These are phyloP conservation scores for Chaenogobius annularis DNA, from an alignment of 2,113 vertebrate species.

Conservation along the genomic window DNA sequence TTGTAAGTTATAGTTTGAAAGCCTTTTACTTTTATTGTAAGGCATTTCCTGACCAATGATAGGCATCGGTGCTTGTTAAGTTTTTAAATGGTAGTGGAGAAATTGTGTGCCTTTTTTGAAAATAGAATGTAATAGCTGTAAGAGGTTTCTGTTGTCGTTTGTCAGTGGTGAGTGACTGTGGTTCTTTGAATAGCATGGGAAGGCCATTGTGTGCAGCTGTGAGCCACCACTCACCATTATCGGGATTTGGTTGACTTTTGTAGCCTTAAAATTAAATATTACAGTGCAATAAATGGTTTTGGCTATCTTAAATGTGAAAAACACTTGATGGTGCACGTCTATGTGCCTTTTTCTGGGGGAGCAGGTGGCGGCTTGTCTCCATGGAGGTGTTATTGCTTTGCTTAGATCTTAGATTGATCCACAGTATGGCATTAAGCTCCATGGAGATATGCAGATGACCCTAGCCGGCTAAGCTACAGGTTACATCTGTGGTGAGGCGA, in stretches of 20 bases:
- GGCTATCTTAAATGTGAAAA: background rate
- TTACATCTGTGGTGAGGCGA: no score
- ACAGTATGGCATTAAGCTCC: no score
- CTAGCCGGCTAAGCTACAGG: no score
- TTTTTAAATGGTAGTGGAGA: background rate
- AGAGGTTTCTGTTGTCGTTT: background rate
- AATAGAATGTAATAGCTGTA: background rate
- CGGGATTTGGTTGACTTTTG: background rate
- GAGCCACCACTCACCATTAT: background rate
- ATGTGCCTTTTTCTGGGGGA: no score
- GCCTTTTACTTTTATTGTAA: background rate
- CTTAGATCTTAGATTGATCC: no score
- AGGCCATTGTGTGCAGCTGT: slow-evolving; percentile 23
- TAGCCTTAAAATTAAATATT: background rate
- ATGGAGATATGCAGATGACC: no score
- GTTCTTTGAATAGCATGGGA: slow-evolving; percentile 6
- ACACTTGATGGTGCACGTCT: background rate
- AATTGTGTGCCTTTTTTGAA: background rate
- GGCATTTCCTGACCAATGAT: background rate
- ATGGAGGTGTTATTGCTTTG: no score
- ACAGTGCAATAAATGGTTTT: background rate
- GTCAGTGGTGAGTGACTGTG: slow-evolving; percentile 8
- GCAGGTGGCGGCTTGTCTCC: no score
- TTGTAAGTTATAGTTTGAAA: background rate
- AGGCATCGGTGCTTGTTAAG: background rate